Percentiles rank a stretch among this genome's conserved stretches.
These are phyloP conservation scores for Hyphantria cunea DNA, from an alignment of 1,140 invertebrate species.

Conservation along the genomic window DNA sequence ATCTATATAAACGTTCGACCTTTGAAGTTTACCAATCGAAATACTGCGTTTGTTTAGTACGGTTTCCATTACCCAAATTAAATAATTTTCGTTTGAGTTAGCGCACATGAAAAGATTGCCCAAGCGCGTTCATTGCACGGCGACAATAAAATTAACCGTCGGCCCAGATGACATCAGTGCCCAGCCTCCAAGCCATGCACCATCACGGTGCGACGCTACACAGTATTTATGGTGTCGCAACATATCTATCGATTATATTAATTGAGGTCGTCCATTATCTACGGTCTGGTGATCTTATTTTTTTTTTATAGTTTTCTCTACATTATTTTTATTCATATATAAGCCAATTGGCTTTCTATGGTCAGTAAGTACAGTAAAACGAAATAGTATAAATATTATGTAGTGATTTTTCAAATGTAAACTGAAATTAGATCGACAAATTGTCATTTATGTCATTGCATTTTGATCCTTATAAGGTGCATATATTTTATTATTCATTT, in stretches of 20 bases:
- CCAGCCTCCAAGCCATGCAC: no score
- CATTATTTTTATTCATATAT: conserved; percentile 15
- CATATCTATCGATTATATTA: conserved; percentile 31
- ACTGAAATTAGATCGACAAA: no score
- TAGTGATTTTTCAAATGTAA: no score
- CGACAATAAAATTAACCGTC: conserved; percentile 55
- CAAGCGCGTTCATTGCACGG: conserved; percentile 34
- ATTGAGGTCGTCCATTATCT: conserved; percentile 25
- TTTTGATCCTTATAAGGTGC: no score
- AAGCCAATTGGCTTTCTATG: not conserved
- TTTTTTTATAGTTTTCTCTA: conserved; percentile 8
- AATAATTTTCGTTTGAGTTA: no score
- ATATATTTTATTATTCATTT: no score
- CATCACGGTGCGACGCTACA: conserved; percentile 11
- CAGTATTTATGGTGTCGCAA: conserved; percentile 44
- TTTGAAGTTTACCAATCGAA: conserved; percentile 12
- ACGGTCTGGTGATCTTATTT: conserved; percentile 14
- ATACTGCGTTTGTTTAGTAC: conserved; percentile 9
- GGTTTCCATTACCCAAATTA: not conserved
- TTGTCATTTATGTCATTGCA: no score
- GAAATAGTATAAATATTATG: no score
- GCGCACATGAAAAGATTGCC: conserved; percentile 20
- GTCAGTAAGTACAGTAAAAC: not conserved
- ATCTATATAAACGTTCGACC: conserved; percentile 10
- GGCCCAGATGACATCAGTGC: conserved; percentile 68